A percentile compares a stretch with the other conserved stretches of the same genome.
These are phyloP conservation scores for Strongylocentrotus purpuratus DNA, from an alignment of 35 echinoderm and acorn worm species.

Conservation along the genomic window DNA sequence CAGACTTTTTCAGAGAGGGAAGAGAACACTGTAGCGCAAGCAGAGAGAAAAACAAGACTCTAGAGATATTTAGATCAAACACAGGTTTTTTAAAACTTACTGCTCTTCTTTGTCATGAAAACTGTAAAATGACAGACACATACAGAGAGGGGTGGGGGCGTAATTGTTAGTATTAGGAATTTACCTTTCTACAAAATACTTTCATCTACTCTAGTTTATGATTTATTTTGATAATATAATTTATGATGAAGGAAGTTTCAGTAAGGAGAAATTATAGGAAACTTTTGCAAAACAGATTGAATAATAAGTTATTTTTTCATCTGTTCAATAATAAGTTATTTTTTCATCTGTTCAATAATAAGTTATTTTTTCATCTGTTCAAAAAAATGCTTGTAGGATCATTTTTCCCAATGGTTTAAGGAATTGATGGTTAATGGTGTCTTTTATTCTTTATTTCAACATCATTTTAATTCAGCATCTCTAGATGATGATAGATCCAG, in stretches of 20 bases:
- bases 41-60: neutral
- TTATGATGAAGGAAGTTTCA: neutral
- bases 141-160: conserved; percentile 21
- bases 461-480: no score
- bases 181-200: neutral
- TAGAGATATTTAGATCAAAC: neutral
- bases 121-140: conserved; percentile 57
- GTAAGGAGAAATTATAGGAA: neutral
- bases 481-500: no score
- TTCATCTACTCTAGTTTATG: neutral
- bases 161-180: neutral
- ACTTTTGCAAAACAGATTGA: no score
- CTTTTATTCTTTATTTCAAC: no score
- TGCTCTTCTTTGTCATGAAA: conserved; percentile 91
- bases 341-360: neutral
- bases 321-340: no score
- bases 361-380: neutral
- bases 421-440: neutral
- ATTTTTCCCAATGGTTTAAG: neutral
- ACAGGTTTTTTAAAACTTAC: conserved; percentile 63
- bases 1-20: neutral
- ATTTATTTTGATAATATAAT: neutral
- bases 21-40: neutral
- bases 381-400: neutral
- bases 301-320: neutral